Evolutionary conservation across 1,140 invertebrate genomes (phyloP).

Genomic region (Leptinotarsa undecemlineata): DNA sequence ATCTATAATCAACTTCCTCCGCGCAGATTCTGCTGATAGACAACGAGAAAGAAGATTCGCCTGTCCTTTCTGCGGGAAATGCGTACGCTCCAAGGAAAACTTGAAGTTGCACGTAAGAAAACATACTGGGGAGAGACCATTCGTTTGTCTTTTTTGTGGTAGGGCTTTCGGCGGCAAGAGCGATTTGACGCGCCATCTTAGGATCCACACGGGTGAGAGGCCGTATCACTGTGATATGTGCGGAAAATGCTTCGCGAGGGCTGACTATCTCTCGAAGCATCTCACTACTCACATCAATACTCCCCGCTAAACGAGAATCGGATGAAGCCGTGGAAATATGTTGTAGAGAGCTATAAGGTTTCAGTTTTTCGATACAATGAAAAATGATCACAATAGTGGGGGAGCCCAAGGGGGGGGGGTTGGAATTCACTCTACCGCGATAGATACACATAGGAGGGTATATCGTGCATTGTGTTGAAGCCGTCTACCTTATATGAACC

Average conservation of each 20-base stretch:
- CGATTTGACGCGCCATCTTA: slow-evolving; percentile 81
- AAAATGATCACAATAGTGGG: no score
- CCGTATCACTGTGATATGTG: slow-evolving; percentile 90
- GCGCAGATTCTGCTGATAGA: slow-evolving; percentile 65
- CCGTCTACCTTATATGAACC: no score
- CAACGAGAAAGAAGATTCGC: slow-evolving; percentile 73
- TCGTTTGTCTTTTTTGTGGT: slow-evolving; percentile 84
- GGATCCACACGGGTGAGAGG: slow-evolving; percentile 84
- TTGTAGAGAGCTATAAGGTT: neutral
- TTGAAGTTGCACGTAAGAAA: slow-evolving; percentile 86
- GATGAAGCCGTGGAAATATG: neutral
- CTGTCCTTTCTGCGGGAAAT: slow-evolving; percentile 87
- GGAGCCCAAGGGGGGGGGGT: no score
- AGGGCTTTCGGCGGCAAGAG: slow-evolving; percentile 85
- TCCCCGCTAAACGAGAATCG: slow-evolving; percentile 31
- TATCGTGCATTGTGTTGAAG: no score
- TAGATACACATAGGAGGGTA: no score
- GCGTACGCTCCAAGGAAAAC: slow-evolving; percentile 85
- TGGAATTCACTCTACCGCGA: no score
- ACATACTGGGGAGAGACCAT: slow-evolving; percentile 85
- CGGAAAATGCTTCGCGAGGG: slow-evolving; percentile 86
- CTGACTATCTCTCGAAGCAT: slow-evolving; percentile 89
- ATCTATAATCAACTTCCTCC: slow-evolving; percentile 66
- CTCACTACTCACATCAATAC: slow-evolving; percentile 85
- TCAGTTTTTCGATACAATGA: no score